These are phyloP conservation scores for Lagopus muta DNA, from an alignment of 2,113 vertebrate species.

Conservation along the genomic window DNA sequence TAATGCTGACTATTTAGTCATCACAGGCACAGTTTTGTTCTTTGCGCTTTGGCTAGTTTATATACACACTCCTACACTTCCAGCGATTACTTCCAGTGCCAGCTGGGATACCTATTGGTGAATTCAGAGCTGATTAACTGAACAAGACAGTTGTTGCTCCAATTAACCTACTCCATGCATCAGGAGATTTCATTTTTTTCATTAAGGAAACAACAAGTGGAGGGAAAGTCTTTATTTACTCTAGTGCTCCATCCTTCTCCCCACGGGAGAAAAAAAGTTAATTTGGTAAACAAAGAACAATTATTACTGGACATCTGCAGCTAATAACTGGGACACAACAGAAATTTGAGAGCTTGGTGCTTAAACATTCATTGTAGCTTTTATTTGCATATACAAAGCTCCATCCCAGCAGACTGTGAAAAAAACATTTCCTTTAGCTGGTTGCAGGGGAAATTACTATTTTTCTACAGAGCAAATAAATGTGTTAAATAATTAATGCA, in stretches of 20 bases:
- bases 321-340: constrained; percentile 30
- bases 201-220: constrained; percentile 48
- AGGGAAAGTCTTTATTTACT: constrained; percentile 3
- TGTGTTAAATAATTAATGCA: background rate
- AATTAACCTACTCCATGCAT: constrained; percentile 53
- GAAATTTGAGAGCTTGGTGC: background rate
- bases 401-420: background rate
- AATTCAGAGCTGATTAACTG: constrained; percentile 62
- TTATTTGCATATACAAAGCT: constrained; percentile 23
- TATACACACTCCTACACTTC: constrained; percentile 33
- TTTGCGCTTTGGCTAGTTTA: constrained; percentile 26
- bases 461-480: background rate
- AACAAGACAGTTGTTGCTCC: constrained; percentile 45
- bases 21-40: constrained; percentile 34
- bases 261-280: background rate
- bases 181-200: constrained; percentile 45
- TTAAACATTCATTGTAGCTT: background rate
- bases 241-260: constrained; percentile 11
- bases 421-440: background rate
- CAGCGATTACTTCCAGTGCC: constrained; percentile 50
- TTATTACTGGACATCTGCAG: constrained; percentile 33
- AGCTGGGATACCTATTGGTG: constrained; percentile 57
- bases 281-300: background rate
- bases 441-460: background rate
- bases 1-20: constrained; percentile 41